Evolutionary conservation across 64 coral and sea anemone species (phyloP).

Genomic region (Pocillopora damicornis): DNA sequence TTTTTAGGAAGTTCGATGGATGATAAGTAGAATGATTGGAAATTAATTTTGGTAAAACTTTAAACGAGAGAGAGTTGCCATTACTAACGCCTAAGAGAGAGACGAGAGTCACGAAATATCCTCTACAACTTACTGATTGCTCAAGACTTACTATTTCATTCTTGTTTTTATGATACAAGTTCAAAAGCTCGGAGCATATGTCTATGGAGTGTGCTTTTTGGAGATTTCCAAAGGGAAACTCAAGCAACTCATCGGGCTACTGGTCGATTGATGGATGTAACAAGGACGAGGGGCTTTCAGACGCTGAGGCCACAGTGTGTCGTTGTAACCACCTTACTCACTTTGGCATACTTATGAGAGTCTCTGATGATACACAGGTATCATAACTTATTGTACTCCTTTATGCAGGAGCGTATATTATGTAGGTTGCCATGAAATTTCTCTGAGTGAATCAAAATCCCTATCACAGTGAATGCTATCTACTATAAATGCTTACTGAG

Average conservation of each 20-base stretch:
- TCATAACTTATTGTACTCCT: neutral
- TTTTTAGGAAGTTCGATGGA: too few species aligned
- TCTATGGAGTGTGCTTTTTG: constrained; percentile 75
- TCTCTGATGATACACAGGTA: constrained; percentile 35
- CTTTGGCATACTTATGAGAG: constrained; percentile 77
- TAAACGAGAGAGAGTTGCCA: too few species aligned
- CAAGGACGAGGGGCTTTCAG: constrained; percentile 30
- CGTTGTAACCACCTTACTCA: constrained; percentile 73
- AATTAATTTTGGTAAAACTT: too few species aligned
- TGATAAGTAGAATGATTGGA: too few species aligned
- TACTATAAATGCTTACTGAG: too few species aligned
- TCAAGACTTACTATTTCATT: neutral
- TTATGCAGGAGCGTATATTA: too few species aligned
- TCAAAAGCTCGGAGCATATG: constrained; percentile 1
- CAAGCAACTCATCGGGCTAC: neutral
- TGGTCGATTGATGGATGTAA: constrained; percentile 75
- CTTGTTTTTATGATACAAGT: constrained; percentile 14
- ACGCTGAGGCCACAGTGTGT: constrained; percentile 50
- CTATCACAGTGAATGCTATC: too few species aligned
- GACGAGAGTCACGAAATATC: neutral
- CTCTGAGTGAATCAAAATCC: too few species aligned
- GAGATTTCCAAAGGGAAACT: constrained; percentile 40
- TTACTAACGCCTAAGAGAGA: neutral
- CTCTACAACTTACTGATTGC: neutral
- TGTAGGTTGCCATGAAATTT: too few species aligned